Percentiles rank a stretch among this genome's conserved stretches.
These are phyloP conservation scores for Blera fallax DNA, from an alignment of 2,888 invertebrate genomes.

Conservation along the genomic window DNA sequence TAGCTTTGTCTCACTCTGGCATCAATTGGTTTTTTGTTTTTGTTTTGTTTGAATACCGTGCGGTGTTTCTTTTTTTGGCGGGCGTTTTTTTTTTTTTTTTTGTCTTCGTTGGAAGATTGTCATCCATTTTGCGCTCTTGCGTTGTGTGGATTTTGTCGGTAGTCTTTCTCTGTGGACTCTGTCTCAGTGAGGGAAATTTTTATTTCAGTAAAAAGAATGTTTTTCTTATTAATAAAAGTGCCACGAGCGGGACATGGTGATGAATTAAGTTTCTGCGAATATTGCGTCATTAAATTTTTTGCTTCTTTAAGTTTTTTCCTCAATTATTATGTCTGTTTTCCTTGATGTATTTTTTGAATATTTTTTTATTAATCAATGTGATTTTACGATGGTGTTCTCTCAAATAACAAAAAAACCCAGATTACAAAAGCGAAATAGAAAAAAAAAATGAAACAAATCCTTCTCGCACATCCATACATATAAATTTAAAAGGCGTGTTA, in stretches of 20 bases:
- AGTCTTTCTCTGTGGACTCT: constrained; percentile 45
- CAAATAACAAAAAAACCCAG: neutral
- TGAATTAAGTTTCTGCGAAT: constrained; percentile 40
- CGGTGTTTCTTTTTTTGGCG: constrained; percentile 66
- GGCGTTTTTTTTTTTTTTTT: constrained; percentile 47
- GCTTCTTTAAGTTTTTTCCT: neutral
- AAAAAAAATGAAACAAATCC: constrained; percentile 16
- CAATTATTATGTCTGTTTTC: neutral
- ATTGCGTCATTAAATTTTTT: constrained; percentile 65
- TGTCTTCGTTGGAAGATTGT: constrained; percentile 24
- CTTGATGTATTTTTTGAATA: neutral
- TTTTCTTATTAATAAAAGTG: constrained; percentile 47
- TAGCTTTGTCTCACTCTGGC: constrained; percentile 47
- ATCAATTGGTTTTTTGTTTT: constrained; percentile 48
- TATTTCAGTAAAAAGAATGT: constrained; percentile 13
- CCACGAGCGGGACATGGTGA: constrained; percentile 17
- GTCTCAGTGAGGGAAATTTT: constrained; percentile 29
- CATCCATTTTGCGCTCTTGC: constrained; percentile 57
- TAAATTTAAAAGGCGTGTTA: constrained; percentile 68
- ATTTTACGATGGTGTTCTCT: neutral
- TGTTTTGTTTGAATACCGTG: constrained; percentile 63
- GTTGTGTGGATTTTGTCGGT: constrained; percentile 51
- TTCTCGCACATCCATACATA: constrained; percentile 28
- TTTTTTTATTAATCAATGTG: constrained; percentile 5
- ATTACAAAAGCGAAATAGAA: neutral